phyloP scores from a whole-genome alignment of 2,797 vertebrate species.

The Neostethus bicornis region DNA sequence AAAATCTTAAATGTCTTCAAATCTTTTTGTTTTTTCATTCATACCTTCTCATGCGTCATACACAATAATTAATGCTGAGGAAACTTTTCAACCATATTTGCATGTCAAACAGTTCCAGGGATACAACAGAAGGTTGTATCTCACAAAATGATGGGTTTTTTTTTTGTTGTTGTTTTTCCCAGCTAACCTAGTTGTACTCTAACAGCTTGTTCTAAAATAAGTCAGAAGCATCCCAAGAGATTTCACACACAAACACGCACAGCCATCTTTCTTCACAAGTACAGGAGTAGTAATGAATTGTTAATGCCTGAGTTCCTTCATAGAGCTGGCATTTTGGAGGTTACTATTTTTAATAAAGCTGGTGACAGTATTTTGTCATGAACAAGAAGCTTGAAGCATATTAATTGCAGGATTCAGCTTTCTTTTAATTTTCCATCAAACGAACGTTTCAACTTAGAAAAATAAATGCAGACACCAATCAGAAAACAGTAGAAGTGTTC shows the following conservation, averaged over 20 bases:
- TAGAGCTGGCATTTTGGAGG: not conserved
- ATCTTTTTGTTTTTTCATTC: too few relatives aligned
- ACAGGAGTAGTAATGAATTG: not conserved
- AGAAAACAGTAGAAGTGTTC: not conserved
- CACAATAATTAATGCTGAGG: not conserved
- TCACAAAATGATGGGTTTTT: slow-evolving; percentile 35
- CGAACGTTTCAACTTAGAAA: not conserved
- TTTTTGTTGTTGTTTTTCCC: slow-evolving; percentile 24
- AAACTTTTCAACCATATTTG: slow-evolving; percentile 21
- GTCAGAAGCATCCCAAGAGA: slow-evolving; percentile 34
- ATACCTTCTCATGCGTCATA: too few relatives aligned
- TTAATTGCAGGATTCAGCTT: not conserved
- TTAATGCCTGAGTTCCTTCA: not conserved
- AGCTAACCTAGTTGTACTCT: slow-evolving; percentile 30
- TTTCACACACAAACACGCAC: slow-evolving; percentile 11
- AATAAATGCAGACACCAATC: not conserved
- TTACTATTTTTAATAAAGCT: not conserved
- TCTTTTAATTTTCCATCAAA: not conserved
- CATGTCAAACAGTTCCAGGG: slow-evolving; percentile 16
- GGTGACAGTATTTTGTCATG: not conserved
- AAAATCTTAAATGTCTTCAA: too few relatives aligned
- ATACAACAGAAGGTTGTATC: slow-evolving; percentile 42
- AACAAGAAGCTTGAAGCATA: not conserved
- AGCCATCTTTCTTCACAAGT: not conserved
- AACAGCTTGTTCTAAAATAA: slow-evolving; percentile 55